Percentiles rank a stretch among this genome's conserved stretches.
Conservation (phyloP, 2,797 vertebrate genomes). For the Oryzias dopingdopingensis region DNA sequence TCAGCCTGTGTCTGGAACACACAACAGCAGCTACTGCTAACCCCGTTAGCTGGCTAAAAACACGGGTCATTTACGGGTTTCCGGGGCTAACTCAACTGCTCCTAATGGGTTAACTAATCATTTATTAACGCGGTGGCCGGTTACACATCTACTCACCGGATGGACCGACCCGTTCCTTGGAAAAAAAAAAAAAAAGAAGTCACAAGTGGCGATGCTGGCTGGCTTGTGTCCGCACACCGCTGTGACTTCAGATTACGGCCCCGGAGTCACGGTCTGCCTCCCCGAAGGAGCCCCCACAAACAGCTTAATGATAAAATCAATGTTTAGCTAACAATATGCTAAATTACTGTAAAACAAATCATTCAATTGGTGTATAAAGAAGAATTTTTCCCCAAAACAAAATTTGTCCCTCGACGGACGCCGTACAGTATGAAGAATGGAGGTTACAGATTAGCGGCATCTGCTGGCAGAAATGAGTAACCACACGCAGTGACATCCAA, state of each 20-base stretch:
- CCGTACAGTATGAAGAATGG: conserved; percentile 25
- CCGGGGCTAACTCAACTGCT: background rate
- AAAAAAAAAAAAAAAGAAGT: too few relatives aligned
- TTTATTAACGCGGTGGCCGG: conserved; percentile 12
- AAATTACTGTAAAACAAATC: background rate
- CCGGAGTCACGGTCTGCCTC: too few relatives aligned
- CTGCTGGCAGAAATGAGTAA: conserved; percentile 11
- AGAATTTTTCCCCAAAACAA: background rate
- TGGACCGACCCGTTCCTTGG: conserved; percentile 19
- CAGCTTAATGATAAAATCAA: too few relatives aligned
- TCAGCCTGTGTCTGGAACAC: too few relatives aligned
- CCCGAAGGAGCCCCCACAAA: too few relatives aligned
- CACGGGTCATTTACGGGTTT: background rate
- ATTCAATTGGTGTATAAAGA: too few relatives aligned
- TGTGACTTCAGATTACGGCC: too few relatives aligned
- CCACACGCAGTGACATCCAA: background rate
- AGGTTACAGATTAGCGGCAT: conserved; percentile 14
- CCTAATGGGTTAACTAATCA: background rate
- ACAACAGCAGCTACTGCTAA: background rate
- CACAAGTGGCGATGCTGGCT: too few relatives aligned
- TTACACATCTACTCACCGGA: conserved; percentile 38
- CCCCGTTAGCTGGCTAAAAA: background rate
- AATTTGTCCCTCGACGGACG: conserved; percentile 27
- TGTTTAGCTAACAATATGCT: background rate
- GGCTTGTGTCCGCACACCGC: too few relatives aligned